Evolutionary conservation across 2,797 vertebrate genomes (phyloP).

Genomic region (Gastrophryne carolinensis): DNA sequence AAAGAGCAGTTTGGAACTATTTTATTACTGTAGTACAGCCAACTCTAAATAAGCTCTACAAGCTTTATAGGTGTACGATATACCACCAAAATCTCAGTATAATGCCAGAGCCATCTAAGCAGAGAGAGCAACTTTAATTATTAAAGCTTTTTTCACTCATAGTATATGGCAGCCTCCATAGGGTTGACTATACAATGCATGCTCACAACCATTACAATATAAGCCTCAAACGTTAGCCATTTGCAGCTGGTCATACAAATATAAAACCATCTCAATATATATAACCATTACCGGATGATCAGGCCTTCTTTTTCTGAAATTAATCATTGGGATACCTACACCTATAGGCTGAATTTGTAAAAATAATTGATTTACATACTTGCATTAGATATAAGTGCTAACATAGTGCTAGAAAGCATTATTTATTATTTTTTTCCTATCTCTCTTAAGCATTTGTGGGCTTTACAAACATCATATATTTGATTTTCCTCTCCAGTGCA

Average conservation of each 20-base stretch:
- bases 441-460: no score
- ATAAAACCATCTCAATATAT: constrained; percentile 56
- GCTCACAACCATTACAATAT: constrained; percentile 63
- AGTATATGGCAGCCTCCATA: constrained; percentile 54
- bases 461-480: no score
- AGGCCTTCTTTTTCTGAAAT: constrained; percentile 75
- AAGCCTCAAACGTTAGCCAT: constrained; percentile 56
- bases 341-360: constrained; percentile 77
- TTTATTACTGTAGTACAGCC: not conserved
- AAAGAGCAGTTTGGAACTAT: not conserved
- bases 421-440: no score
- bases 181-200: constrained; percentile 60
- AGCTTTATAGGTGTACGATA: no score
- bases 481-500: no score
- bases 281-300: constrained; percentile 69
- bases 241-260: constrained; percentile 61
- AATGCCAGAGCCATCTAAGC: not conserved
- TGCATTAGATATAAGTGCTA: constrained; percentile 7
- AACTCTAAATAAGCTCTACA: not conserved
- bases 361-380: constrained; percentile 61
- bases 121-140: constrained; percentile 25
- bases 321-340: constrained; percentile 76
- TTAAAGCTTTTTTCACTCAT: no score
- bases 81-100: not conserved
- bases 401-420: no score